Percentiles rank a stretch among this genome's conserved stretches.
Conservation (phyloP, 2,888 invertebrate species). For the Drosophila prostipennis region DNA sequence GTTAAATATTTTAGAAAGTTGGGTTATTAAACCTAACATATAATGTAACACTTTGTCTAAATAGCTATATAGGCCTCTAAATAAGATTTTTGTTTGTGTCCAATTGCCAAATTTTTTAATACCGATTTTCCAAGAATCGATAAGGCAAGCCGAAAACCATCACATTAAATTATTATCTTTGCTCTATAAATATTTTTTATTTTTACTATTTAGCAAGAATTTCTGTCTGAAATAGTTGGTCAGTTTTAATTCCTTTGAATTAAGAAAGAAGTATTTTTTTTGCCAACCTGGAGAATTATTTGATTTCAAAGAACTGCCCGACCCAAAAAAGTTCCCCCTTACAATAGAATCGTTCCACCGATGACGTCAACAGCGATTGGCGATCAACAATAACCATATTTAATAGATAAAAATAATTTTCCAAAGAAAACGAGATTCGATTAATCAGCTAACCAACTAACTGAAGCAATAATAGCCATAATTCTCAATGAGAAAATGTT, state of each 20-base stretch:
- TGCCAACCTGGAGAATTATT: background rate
- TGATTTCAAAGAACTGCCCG: slow-evolving; percentile 1
- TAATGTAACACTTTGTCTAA: too few species aligned
- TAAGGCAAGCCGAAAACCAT: background rate
- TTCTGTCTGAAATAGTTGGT: background rate
- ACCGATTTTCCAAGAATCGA: background rate
- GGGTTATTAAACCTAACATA: too few species aligned
- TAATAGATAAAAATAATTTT: slow-evolving; percentile 34
- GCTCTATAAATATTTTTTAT: background rate
- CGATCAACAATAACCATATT: slow-evolving; percentile 27
- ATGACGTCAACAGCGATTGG: slow-evolving; percentile 25
- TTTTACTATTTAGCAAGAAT: too few species aligned
- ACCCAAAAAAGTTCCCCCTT: background rate
- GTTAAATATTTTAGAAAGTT: too few species aligned
- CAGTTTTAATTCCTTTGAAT: background rate
- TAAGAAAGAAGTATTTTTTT: background rate
- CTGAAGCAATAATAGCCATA: slow-evolving; percentile 22
- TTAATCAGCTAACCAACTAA: slow-evolving; percentile 18
- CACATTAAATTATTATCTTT: background rate
- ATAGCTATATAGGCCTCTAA: too few species aligned
- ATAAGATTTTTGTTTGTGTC: background rate
- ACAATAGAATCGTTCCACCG: background rate
- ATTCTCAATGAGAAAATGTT: slow-evolving; percentile 40
- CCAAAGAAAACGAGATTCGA: slow-evolving; percentile 24
- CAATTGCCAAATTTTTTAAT: background rate